Conservation (phyloP, 2,888 invertebrate genomes). For the Melanotus villosus region DNA sequence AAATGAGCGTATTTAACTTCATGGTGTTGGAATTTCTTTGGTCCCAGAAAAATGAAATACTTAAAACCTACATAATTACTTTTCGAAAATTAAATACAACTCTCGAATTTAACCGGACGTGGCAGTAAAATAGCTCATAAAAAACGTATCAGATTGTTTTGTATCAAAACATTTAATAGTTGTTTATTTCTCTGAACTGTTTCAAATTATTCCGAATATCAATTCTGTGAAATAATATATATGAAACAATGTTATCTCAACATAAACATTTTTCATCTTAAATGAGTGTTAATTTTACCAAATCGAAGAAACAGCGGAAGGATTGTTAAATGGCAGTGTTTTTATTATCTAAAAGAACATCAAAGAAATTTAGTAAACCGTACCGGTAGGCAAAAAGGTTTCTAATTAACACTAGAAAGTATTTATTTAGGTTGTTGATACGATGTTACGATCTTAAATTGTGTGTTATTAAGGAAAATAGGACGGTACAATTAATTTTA, state of each 20-base stretch:
- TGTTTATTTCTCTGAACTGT: not conserved
- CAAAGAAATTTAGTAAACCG: not conserved
- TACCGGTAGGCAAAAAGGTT: too few species aligned
- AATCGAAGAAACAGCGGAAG: not conserved
- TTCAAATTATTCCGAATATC: not conserved
- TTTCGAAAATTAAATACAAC: not conserved
- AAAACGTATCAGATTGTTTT: not conserved
- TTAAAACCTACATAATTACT: too few species aligned
- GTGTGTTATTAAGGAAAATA: too few species aligned
- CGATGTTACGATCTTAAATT: too few species aligned
- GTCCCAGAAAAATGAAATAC: too few species aligned
- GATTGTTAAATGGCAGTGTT: not conserved
- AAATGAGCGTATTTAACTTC: too few species aligned
- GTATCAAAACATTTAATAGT: not conserved
- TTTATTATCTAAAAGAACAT: not conserved
- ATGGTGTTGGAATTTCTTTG: too few species aligned
- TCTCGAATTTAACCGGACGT: constrained; percentile 4
- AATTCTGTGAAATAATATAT: constrained; percentile 7
- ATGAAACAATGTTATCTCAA: constrained; percentile 1
- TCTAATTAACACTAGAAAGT: too few species aligned
- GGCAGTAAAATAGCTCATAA: constrained; percentile 7
- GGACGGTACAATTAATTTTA: too few species aligned
- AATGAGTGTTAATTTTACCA: not conserved
- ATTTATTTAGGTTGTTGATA: too few species aligned
- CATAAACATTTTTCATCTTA: constrained; percentile 1